Conservation (phyloP, 2,888 invertebrate genomes). For the Drosophila falleni region DNA sequence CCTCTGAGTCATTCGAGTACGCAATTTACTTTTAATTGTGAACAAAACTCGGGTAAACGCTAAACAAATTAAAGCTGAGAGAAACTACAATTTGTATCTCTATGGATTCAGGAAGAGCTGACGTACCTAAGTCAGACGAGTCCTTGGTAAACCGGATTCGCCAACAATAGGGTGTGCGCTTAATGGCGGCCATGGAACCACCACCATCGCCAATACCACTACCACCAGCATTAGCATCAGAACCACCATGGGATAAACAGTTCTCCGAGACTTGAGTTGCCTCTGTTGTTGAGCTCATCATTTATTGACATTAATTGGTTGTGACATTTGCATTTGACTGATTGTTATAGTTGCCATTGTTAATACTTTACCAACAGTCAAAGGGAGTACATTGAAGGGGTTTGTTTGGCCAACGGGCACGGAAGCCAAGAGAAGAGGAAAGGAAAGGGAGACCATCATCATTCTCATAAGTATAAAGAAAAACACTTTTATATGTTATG, state of each 20-base stretch:
- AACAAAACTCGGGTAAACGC: conserved; percentile 75
- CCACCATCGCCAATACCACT: conserved; percentile 24
- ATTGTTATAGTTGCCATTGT: conserved; percentile 81
- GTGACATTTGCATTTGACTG: conserved; percentile 83
- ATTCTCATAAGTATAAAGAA: conserved; percentile 19
- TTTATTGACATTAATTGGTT: conserved; percentile 84
- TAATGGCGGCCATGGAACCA: conserved; percentile 38
- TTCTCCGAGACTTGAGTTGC: conserved; percentile 22
- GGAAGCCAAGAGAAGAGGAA: neutral
- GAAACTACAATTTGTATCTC: conserved; percentile 41
- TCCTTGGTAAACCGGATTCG: conserved; percentile 61
- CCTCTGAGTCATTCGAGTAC: conserved; percentile 61
- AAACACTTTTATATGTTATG: conserved; percentile 44
- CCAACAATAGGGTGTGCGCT: conserved; percentile 49
- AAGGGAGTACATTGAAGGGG: conserved; percentile 22
- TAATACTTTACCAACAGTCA: conserved; percentile 61
- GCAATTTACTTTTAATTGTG: conserved; percentile 80
- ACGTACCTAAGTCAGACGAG: conserved; percentile 23
- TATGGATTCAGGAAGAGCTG: conserved; percentile 13
- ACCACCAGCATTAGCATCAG: conserved; percentile 1
- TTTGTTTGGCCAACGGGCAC: conserved; percentile 36
- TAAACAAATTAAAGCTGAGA: conserved; percentile 76
- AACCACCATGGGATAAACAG: conserved; percentile 28
- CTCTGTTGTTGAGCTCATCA: conserved; percentile 63
- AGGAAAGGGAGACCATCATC: neutral